Conservation (phyloP, 2,888 invertebrate species). For the Drosophila subquinaria region DNA sequence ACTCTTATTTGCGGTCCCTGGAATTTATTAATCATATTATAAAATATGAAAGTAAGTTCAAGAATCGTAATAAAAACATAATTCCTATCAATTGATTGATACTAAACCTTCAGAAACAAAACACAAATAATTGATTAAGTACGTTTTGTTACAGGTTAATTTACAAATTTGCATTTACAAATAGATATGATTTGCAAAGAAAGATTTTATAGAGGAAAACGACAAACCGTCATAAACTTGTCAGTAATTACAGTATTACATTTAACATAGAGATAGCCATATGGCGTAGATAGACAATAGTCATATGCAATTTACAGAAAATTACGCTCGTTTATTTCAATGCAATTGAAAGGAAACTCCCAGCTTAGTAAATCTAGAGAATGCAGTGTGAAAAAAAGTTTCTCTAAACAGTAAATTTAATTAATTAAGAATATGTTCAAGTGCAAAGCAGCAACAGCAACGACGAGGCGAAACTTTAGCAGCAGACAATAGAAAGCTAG, state of each 20-base stretch:
- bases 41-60: not conserved
- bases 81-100: too few relatives aligned
- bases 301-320: slow-evolving; percentile 9
- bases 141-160: not conserved
- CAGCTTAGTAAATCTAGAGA: slow-evolving; percentile 22
- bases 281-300: slow-evolving; percentile 43
- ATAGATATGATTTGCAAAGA: not conserved
- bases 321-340: slow-evolving; percentile 46
- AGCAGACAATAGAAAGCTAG: slow-evolving; percentile 46
- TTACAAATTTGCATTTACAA: slow-evolving; percentile 1
- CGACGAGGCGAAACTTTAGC: slow-evolving; percentile 45
- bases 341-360: slow-evolving; percentile 33
- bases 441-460: slow-evolving; percentile 34
- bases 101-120: too few relatives aligned
- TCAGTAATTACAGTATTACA: slow-evolving; percentile 40
- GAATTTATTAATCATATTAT: too few relatives aligned
- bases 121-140: not conserved
- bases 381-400: slow-evolving; percentile 34
- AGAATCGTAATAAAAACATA: not conserved
- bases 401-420: slow-evolving; percentile 54
- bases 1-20: too few relatives aligned
- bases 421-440: slow-evolving; percentile 60
- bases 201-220: not conserved
- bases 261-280: not conserved
- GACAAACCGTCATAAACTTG: slow-evolving; percentile 33